Conservation (phyloP, 2,113 vertebrate species). For the Corythaeola cristata region DNA sequence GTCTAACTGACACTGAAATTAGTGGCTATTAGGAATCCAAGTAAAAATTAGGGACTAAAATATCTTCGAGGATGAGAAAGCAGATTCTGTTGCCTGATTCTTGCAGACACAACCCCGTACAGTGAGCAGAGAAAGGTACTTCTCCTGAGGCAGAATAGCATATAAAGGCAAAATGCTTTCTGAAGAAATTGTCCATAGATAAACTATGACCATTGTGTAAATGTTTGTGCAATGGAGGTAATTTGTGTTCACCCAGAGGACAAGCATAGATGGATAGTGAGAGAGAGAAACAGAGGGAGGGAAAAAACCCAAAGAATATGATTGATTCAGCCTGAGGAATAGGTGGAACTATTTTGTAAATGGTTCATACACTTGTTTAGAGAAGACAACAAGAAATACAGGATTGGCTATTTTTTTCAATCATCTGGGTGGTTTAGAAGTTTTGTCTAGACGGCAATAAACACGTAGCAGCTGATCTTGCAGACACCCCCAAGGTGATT, state of each 20-base stretch:
- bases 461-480: background rate
- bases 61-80: background rate
- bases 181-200: background rate
- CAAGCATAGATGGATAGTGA: background rate
- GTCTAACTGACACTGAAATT: background rate
- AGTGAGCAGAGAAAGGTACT: background rate
- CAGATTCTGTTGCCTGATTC: background rate
- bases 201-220: background rate
- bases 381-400: background rate
- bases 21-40: background rate
- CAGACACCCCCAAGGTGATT: rapidly evolving
- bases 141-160: background rate
- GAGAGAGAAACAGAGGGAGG: background rate
- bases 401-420: background rate
- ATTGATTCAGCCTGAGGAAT: background rate
- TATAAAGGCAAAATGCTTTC: background rate
- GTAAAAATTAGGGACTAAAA: background rate
- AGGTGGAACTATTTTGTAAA: background rate
- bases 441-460: background rate
- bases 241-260: background rate
- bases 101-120: background rate
- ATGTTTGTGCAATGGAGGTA: background rate
- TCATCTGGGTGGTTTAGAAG: background rate
- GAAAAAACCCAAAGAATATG: background rate
- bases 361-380: background rate